Base-by-base conservation (phyloP, 2,888 invertebrate genomes). In the Amphipyra berbera region DNA sequence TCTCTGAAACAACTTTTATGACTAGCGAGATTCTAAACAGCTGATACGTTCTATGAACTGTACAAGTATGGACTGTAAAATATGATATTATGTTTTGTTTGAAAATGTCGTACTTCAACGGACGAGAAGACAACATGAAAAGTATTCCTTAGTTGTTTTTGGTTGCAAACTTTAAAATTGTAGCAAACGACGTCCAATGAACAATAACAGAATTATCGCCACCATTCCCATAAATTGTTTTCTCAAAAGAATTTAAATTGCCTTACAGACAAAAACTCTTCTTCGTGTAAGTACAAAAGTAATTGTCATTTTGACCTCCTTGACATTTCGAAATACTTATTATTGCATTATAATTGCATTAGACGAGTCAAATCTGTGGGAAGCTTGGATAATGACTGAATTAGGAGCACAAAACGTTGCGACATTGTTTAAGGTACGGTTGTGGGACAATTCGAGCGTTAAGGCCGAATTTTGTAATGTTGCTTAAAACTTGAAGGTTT, bases 391-490 rank as follows among this genome's bases (percentile, higher is more conserved):
- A 64, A 71, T 76, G 48, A 47, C 40, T 45, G 45, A 64, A 73
- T 77, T 76, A 73, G 42, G 57, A 67, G 55, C 56, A 73, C 47
- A 62, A 65, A 45, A 50, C 54, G 54, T 76, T 76, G 50, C 73
- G 35, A 59, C 68, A 73, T 58, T 41, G 47, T 7, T n/a, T 0
- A 21, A 50, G 12, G 45, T 49, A 72, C 45, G 12, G 10, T 47
- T 61, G 60, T 66, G 60, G 46, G 50, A 42, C 53, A 63, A 66
- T 56, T 69, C 53, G 61, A 73, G 61, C 75, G 65, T 66, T 50
- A 61, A 75, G 68, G 75, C 64, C 68, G 53, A 49, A 58, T 77
- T 74, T 72, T 63, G 76, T 68, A 76, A 78, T 52, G 42, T 40
- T 53, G 14, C 50, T n/a, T 45, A 30, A 58, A 15, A 40, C 15